Percentiles rank a stretch among this genome's conserved stretches.
Conservation (phyloP, 2,113 vertebrate genomes). For the Nematolebias whitei region DNA sequence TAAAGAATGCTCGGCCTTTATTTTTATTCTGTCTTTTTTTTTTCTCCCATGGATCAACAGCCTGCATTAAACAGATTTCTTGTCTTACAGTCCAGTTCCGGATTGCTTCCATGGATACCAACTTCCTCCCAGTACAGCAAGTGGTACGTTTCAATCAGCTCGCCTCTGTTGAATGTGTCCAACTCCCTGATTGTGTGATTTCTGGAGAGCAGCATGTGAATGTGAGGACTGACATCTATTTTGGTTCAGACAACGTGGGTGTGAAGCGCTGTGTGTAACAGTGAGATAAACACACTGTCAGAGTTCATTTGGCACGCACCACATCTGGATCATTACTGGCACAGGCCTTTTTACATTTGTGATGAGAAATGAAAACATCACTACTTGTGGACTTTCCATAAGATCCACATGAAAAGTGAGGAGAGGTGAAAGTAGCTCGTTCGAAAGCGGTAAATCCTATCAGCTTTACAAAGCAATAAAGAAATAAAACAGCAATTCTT, state of each 20-base stretch:
- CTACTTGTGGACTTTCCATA: not conserved
- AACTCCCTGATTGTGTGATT: slow-evolving; percentile 22
- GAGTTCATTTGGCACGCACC: slow-evolving; percentile 71
- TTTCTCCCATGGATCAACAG: too few relatives aligned
- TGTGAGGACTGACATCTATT: slow-evolving; percentile 58
- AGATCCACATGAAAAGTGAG: slow-evolving; percentile 2
- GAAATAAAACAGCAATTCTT: too few relatives aligned
- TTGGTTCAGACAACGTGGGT: slow-evolving; percentile 70
- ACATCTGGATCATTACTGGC: slow-evolving; percentile 69
- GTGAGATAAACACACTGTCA: slow-evolving; percentile 70
- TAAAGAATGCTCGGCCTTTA: too few relatives aligned
- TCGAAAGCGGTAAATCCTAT: not conserved
- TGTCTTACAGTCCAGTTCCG: slow-evolving; percentile 69
- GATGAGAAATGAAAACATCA: slow-evolving; percentile 31
- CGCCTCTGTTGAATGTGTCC: not conserved
- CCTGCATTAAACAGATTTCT: not conserved
- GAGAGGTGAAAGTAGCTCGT: not conserved
- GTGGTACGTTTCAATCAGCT: slow-evolving; percentile 51
- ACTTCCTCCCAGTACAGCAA: slow-evolving; percentile 57
- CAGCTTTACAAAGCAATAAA: too few relatives aligned
- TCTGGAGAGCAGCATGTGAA: slow-evolving; percentile 36
- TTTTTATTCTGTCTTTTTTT: too few relatives aligned
- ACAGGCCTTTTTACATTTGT: slow-evolving; percentile 39
- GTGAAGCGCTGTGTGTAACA: slow-evolving; percentile 64
- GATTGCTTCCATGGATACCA: slow-evolving; percentile 67